Base-by-base conservation (phyloP, 35 echinoderm and acorn worm species). In the Stichopus chloronotus region DNA sequence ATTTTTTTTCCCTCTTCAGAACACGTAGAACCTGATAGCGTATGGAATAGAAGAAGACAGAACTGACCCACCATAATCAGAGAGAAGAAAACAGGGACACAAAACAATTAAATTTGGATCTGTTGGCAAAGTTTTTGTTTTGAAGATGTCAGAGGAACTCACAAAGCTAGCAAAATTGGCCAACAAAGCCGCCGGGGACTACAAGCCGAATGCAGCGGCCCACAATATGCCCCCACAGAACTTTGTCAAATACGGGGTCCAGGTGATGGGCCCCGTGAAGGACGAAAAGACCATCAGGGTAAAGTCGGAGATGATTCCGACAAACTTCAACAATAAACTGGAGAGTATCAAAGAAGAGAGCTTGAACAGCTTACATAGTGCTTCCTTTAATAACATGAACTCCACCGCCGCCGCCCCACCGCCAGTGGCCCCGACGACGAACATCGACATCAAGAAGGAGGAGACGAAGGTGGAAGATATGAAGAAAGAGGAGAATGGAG, bases 111-210 rank as follows among this genome's bases (percentile, higher is more conserved):
- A 43, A 43, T 43, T 43, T 43, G 30, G 30, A 43, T 43, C 30
- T 43, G 30, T 43, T 43, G 30, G 30, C 30, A 43, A 43, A 43
- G 30, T 43, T 43, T 43, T 43, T 43, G 30, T 43, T 14, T 9
- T 12, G 14, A 89, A 89, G 52, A 97, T 97, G 96, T 97, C 96
- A 6, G 96, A 97, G 56, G 96, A 97, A 93, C 87, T 97, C 65
- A 95, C 96, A 16, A 97, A 97, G 61, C 87, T 97, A 59, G 96
- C 96, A 86, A 94, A 97, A 77, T 57, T 97, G 86, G 96, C 96
- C 77, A 97, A 97, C 87, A 97, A 94, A 78, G 96, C 96, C 11
- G 94, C 94, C 6, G 94, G 94, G 57, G 94, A 94, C 91, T 92
- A 92, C 53, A 94, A 94, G 91, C 93, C 94, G 8, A 95, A 93